Percentiles rank a stretch among this genome's conserved stretches.
Conservation (phyloP, 2,113 vertebrate species). For the Oncorhynchus mykiss region DNA sequence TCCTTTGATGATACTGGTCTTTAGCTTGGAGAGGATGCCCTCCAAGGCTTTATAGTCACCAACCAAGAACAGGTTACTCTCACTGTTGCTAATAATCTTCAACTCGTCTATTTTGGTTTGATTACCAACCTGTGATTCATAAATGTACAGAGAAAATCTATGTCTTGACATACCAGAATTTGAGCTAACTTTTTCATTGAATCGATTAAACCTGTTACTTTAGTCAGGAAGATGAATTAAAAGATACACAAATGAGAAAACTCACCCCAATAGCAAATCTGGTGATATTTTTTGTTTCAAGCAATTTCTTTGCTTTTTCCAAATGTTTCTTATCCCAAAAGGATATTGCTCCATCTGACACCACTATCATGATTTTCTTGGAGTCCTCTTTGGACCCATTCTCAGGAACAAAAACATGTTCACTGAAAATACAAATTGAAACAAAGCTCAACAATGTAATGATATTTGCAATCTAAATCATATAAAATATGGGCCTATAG, state of each 20-base stretch:
- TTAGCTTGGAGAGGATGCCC: constrained; percentile 63
- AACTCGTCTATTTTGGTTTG: constrained; percentile 56
- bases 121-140: constrained; percentile 68
- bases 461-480: background rate
- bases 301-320: constrained; percentile 59
- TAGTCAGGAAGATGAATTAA: background rate
- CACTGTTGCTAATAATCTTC: constrained; percentile 68
- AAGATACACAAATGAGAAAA: too few relatives aligned
- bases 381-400: constrained; percentile 67
- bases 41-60: constrained; percentile 69
- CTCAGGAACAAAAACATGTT: constrained; percentile 68
- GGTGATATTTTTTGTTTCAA: constrained; percentile 63
- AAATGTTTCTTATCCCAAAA: constrained; percentile 60
- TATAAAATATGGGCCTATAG: background rate
- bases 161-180: too few relatives aligned
- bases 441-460: background rate
- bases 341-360: constrained; percentile 77
- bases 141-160: too few relatives aligned
- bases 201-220: too few relatives aligned
- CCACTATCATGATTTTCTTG: constrained; percentile 77
- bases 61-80: constrained; percentile 69
- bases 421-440: constrained; percentile 50
- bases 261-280: constrained; percentile 77
- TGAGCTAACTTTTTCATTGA: too few relatives aligned
- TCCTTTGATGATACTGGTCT: constrained; percentile 62